A percentile compares a stretch with the other conserved stretches of the same genome.
phyloP scores from a whole-genome alignment of 1,140 invertebrate genomes.

The Camponotus floridanus region DNA sequence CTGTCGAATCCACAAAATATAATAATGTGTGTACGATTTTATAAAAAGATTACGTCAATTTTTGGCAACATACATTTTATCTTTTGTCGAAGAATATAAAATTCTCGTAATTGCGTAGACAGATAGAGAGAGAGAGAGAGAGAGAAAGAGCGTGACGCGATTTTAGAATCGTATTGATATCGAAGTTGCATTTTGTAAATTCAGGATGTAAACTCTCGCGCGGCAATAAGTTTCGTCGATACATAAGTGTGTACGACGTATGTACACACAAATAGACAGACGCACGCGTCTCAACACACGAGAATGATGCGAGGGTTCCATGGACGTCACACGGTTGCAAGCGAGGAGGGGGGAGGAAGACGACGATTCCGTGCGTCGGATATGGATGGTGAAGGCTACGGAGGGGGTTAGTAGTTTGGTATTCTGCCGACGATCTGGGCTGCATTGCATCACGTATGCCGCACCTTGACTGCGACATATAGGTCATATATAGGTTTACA shows the following conservation, averaged over 20 bases:
- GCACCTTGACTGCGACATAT: constrained; percentile 73
- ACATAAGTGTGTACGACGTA: constrained; percentile 64
- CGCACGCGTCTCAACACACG: constrained; percentile 66
- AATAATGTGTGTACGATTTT: too few species aligned
- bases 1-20: too few species aligned
- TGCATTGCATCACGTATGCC: constrained; percentile 82
- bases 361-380: constrained; percentile 54
- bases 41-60: constrained; percentile 1
- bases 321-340: constrained; percentile 31
- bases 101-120: constrained; percentile 8
- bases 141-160: constrained; percentile 15
- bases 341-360: constrained; percentile 52
- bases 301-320: constrained; percentile 63
- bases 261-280: constrained; percentile 59
- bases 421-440: constrained; percentile 77
- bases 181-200: constrained; percentile 75
- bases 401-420: constrained; percentile 76
- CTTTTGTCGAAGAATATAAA: not conserved
- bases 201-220: constrained; percentile 75
- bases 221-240: constrained; percentile 81
- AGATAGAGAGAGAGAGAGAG: constrained; percentile 12
- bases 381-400: constrained; percentile 48
- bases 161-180: constrained; percentile 45
- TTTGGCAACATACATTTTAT: not conserved
- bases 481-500: constrained; percentile 76